Evolutionary conservation across 2,113 vertebrate genomes (phyloP), one percentile per base, ranked within the genome.

Genomic region (Bucco capensis): DNA sequence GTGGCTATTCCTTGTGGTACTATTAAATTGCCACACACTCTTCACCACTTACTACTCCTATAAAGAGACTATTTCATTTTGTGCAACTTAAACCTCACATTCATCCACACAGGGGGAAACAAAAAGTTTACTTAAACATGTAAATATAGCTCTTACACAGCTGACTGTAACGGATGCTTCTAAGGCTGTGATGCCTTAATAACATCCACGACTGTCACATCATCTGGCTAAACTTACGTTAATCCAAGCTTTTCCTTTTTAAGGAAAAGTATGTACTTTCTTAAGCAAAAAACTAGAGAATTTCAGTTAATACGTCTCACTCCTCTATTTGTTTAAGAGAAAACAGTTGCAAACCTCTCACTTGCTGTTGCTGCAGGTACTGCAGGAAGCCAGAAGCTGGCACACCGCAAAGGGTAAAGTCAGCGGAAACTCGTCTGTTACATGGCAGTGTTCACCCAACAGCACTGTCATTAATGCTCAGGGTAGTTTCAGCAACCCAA

Each of bases 301-400:
- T 37, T 35, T 51, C 40, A 64, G 23, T 51, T 56, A 67, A 54
- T 37, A 30, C 14, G 8, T 44, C 46, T 83, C 0, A 1, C 15
- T 50, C 27, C 42, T 33, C 40, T 83, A 54, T 46, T 90, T 83
- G 35, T 75, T 82, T 60, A 65, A 74, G 42, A 93, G 86, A 60
- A 85, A 71, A 49, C 33, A 75, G 33, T 8, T 92, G 83, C 83
- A 92, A 91, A 58, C 2, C 6, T 10, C 60, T 54, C 0, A 8
- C 70, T 79, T 71, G 53, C 70, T 83, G 33, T 19, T 85, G 82
- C 40, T 37, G 49, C 40, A 79, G 67, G 80, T 94, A 84, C 40
- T 62, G 86, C 92, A 93, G 92, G 92, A 95, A 96, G 83, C 50
- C 76, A 72, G 67, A 65, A 60, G 42, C 73, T 92, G 94, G 88